Evolutionary conservation across 1,140 invertebrate species (phyloP), one percentile per base, ranked within the genome.

Genomic region (Bombus ignitus): DNA sequence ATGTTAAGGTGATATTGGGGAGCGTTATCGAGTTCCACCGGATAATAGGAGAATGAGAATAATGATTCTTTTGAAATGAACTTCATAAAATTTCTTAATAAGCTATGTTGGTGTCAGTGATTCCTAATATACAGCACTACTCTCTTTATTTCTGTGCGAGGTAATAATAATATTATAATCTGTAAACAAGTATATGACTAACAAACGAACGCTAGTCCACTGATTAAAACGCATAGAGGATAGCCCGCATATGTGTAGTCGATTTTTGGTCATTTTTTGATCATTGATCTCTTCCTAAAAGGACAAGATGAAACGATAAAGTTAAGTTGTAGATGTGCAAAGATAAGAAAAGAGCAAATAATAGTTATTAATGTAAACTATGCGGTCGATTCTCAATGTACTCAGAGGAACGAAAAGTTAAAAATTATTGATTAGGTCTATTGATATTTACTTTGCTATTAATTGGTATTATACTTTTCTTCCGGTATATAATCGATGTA

Each of bases 401-500:
- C 22, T 44, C 35, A 4, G 28, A 28, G 12, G 22, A 44, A 10
- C n/a, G 18, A n/a, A 39, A 37, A 47, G n/a, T 15, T 9, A 73
- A 73, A 42, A 32, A 18, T 42, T 28, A 53, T 18, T 4, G 37
- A 76, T 70, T 39, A 57, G 47, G 25, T 71, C 57, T 59, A 22
- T 59, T 3, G 57, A 81, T 5, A 42, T 57, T 66, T 62, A 81
- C 35, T 73, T 59, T 59, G 39, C 72, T 35, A 42, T 66, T 42
- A 42, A 78, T 70, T 81, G n/a, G 22, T 68, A 59, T 81, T 62
- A 35, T 75, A 73, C 37, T 53, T 78, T 59, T 44, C 62, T 59
- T 70, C 62, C 44, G 57, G 44, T 75, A 70, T 81, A 42, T 53
- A 80, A 47, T 47, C 44, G 44, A 90, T 90, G 88, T 90, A 90